Conservation (phyloP, 2,797 vertebrate genomes). For the Gymnoscopelus microlampas region DNA sequence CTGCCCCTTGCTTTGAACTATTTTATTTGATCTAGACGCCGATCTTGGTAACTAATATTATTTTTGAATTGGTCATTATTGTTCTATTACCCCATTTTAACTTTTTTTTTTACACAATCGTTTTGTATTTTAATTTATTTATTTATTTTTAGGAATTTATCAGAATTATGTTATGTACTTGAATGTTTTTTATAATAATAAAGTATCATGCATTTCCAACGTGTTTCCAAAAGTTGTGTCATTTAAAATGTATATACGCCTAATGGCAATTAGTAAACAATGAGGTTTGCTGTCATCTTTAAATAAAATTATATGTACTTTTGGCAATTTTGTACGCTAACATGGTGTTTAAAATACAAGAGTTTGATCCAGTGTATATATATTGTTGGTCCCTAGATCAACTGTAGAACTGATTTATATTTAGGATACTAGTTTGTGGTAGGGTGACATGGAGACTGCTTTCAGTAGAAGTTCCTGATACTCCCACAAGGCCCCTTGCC, state of each 20-base stretch:
- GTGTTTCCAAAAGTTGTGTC: slow-evolving; percentile 80
- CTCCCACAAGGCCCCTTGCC: too few species aligned
- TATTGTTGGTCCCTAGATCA: too few species aligned
- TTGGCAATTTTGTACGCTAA: too few species aligned
- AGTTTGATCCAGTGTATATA: too few species aligned
- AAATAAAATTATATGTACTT: too few species aligned
- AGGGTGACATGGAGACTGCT: too few species aligned
- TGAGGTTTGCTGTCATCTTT: too few species aligned
- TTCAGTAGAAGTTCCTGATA: too few species aligned
- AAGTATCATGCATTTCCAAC: slow-evolving; percentile 79
- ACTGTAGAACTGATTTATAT: background rate
- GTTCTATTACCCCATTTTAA: background rate
- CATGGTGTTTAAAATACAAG: too few species aligned
- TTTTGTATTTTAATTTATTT: slow-evolving; percentile 29
- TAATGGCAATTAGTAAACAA: too few species aligned
- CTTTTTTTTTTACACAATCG: background rate
- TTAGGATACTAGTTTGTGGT: background rate
- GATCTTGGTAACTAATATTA: background rate
- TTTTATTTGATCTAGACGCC: background rate
- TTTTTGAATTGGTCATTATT: background rate
- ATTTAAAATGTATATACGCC: slow-evolving; percentile 54
- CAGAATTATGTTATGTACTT: slow-evolving; percentile 61
- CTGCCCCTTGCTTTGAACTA: too few species aligned
- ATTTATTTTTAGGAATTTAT: slow-evolving; percentile 2
- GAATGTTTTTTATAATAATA: slow-evolving; percentile 70